phyloP scores from a whole-genome alignment of 1,140 invertebrate genomes.

The Drusus annulatus region DNA sequence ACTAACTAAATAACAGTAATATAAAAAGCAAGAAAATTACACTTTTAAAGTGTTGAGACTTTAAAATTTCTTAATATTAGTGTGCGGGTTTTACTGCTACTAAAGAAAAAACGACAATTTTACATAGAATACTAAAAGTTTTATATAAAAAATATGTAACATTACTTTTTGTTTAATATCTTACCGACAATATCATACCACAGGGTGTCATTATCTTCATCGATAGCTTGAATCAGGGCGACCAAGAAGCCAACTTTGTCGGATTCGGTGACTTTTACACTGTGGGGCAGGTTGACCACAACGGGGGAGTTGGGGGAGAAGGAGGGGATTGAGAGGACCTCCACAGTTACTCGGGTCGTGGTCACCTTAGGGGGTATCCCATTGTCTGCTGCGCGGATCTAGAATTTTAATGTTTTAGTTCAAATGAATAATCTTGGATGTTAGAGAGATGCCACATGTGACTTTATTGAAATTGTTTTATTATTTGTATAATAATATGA shows the following conservation, averaged over 20 bases:
- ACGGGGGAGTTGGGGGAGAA: slow-evolving; percentile 77
- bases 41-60: too few species aligned
- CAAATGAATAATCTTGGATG: too few species aligned
- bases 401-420: slow-evolving; percentile 12
- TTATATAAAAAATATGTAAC: too few species aligned
- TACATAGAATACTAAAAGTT: too few species aligned
- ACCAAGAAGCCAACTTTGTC: slow-evolving; percentile 85
- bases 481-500: too few species aligned
- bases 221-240: slow-evolving; percentile 81
- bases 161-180: slow-evolving; percentile 59
- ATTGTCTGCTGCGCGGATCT: slow-evolving; percentile 84
- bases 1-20: too few species aligned
- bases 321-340: slow-evolving; percentile 70
- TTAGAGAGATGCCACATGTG: too few species aligned
- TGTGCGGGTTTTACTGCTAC: too few species aligned
- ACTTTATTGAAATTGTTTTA: too few species aligned
- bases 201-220: slow-evolving; percentile 84
- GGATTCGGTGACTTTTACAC: slow-evolving; percentile 82
- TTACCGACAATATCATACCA: slow-evolving; percentile 90
- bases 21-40: too few species aligned
- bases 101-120: too few species aligned
- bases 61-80: too few species aligned
- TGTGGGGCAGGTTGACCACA: slow-evolving; percentile 75
- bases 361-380: slow-evolving; percentile 78
- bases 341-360: slow-evolving; percentile 78